These are phyloP conservation scores for Hypothenemus hampei DNA, from an alignment of 1,140 invertebrate species.

Conservation along the genomic window DNA sequence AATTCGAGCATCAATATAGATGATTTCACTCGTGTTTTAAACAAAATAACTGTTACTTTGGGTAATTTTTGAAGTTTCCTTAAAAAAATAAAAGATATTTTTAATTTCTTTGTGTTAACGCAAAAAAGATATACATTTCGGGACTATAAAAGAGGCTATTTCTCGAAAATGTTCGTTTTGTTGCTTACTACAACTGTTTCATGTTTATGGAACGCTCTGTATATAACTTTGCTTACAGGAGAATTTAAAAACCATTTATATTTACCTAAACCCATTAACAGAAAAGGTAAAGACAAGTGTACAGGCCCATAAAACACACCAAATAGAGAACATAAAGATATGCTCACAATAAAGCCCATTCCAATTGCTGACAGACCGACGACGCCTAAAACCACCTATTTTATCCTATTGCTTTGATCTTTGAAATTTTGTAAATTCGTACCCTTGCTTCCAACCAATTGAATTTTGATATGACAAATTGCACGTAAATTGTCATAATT, in stretches of 20 bases:
- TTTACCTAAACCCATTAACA: conserved; percentile 65
- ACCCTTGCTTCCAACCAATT: conserved; percentile 71
- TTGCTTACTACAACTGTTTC: too few relatives aligned
- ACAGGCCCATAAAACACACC: conserved; percentile 75
- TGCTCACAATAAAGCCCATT: conserved; percentile 69
- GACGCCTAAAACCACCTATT: conserved; percentile 54
- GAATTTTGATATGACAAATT: conserved; percentile 66
- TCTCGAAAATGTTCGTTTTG: too few relatives aligned
- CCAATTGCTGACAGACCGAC: conserved; percentile 67
- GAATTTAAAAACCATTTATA: neutral
- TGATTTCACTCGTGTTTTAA: too few relatives aligned
- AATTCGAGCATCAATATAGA: too few relatives aligned
- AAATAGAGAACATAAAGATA: conserved; percentile 67
- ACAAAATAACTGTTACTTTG: too few relatives aligned
- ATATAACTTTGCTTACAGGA: too few relatives aligned
- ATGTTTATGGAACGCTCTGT: too few relatives aligned
- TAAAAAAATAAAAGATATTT: too few relatives aligned
- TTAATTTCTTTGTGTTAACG: too few relatives aligned
- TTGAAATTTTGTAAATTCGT: conserved; percentile 8
- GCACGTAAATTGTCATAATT: conserved; percentile 70
- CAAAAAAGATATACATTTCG: too few relatives aligned
- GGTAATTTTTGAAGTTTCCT: too few relatives aligned
- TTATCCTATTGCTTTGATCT: conserved; percentile 12
- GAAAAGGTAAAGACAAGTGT: conserved; percentile 74
- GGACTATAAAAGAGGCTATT: too few relatives aligned